Evolutionary conservation across 64 coral and sea anemone species (phyloP).

Genomic region (Acropora tenuis): DNA sequence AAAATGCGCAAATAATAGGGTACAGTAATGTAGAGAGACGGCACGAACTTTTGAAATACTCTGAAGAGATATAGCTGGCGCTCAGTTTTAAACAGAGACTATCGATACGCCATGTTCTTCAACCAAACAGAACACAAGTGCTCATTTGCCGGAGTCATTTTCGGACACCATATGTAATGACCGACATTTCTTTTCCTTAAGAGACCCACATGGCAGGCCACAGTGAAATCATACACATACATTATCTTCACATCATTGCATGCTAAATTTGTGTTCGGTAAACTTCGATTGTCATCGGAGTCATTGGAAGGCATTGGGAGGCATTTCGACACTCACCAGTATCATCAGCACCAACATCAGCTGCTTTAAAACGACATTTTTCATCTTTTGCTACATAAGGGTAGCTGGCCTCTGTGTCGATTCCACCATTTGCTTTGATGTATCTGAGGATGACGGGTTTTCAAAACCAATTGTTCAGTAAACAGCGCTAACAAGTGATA

Average conservation of each 20-base stretch:
- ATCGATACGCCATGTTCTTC: background rate
- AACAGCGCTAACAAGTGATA: background rate
- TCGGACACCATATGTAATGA: background rate
- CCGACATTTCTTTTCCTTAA: background rate
- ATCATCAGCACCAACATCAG: conserved; percentile 62
- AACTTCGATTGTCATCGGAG: background rate
- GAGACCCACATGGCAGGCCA: too few relatives aligned
- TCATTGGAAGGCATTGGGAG: background rate
- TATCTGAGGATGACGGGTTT: conserved; percentile 38
- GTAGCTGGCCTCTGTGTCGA: conserved; percentile 91
- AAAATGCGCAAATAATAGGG: too few relatives aligned
- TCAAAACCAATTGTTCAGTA: background rate
- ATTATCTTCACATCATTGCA: background rate
- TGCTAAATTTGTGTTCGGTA: background rate
- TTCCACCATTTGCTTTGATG: conserved; percentile 87
- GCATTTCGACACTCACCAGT: conserved; percentile 9
- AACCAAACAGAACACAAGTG: background rate
- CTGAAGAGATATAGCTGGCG: background rate
- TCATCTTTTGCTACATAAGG: conserved; percentile 70
- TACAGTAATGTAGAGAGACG: too few relatives aligned
- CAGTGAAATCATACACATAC: too few relatives aligned
- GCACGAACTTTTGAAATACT: background rate
- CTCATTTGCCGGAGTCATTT: background rate
- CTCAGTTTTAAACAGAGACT: background rate
- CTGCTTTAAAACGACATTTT: conserved; percentile 33